Evolutionary conservation across 2,797 vertebrate species (phyloP).

Genomic region (Parauchenoglanis ngamensis): DNA sequence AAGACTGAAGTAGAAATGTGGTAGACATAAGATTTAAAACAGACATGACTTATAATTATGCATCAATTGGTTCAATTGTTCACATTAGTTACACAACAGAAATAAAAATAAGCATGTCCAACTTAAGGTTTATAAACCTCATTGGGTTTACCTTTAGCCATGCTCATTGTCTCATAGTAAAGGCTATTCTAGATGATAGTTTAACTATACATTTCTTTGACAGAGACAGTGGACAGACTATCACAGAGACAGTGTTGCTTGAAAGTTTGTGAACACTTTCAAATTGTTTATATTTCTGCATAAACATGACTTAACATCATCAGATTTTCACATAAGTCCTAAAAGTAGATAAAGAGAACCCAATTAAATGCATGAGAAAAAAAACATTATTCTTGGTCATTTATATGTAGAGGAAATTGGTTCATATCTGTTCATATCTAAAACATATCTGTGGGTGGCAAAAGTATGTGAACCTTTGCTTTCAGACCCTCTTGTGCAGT

Average conservation of each 20-base stretch:
- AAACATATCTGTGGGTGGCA: too few relatives aligned
- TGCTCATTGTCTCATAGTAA: constrained; percentile 7
- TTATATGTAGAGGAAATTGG: too few relatives aligned
- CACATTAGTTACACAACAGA: neutral
- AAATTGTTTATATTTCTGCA: too few relatives aligned
- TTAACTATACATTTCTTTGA: neutral
- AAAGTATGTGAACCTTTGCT: too few relatives aligned
- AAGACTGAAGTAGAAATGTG: neutral
- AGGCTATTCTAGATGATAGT: neutral
- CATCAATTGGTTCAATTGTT: neutral
- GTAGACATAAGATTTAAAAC: neutral
- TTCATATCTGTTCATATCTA: too few relatives aligned
- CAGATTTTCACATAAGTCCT: too few relatives aligned
- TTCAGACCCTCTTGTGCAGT: too few relatives aligned
- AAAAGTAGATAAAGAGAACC: too few relatives aligned
- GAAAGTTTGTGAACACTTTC: too few relatives aligned
- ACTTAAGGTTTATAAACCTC: neutral
- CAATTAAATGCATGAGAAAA: too few relatives aligned
- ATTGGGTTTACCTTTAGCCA: neutral
- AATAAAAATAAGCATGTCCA: neutral
- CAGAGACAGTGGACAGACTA: neutral
- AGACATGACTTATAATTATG: neutral
- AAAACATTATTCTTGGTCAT: too few relatives aligned
- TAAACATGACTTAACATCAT: too few relatives aligned
- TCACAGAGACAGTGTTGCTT: neutral